These are phyloP conservation scores for Poeciliopsis paucimaculata DNA, from an alignment of 2,797 vertebrate species.

Conservation along the genomic window DNA sequence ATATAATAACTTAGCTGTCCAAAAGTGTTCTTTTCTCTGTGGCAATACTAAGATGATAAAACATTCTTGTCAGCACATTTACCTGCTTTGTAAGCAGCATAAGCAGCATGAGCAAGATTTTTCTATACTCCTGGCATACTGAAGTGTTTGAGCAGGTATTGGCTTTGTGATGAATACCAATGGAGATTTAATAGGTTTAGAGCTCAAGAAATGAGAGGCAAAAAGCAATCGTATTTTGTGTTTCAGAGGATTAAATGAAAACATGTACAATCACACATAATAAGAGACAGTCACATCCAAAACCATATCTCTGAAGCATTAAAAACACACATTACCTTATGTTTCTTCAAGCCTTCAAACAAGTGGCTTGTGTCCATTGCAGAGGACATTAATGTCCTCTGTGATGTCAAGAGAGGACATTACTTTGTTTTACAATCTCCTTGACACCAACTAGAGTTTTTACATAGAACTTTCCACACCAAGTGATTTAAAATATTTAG, in stretches of 20 bases:
- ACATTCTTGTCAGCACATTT: slow-evolving; percentile 21
- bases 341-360: background rate
- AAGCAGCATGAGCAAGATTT: slow-evolving; percentile 6
- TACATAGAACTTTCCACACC: background rate
- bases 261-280: slow-evolving; percentile 17
- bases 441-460: background rate
- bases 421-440: background rate
- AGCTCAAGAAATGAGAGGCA: slow-evolving; percentile 8
- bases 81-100: slow-evolving; percentile 30
- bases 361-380: background rate
- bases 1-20: background rate
- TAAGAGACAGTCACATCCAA: background rate
- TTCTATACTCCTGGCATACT: slow-evolving; percentile 7
- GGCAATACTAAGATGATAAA: background rate
- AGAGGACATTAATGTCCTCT: too few species aligned
- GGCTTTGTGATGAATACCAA: slow-evolving; percentile 21
- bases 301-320: background rate
- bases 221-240: background rate
- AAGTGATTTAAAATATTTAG: background rate
- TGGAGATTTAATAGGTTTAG: slow-evolving; percentile 22
- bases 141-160: slow-evolving; percentile 31
- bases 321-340: background rate
- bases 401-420: background rate
- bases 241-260: slow-evolving; percentile 25
- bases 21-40: background rate